Conservation (phyloP, 2,113 vertebrate species). For the Epinephelus lanceolatus region DNA sequence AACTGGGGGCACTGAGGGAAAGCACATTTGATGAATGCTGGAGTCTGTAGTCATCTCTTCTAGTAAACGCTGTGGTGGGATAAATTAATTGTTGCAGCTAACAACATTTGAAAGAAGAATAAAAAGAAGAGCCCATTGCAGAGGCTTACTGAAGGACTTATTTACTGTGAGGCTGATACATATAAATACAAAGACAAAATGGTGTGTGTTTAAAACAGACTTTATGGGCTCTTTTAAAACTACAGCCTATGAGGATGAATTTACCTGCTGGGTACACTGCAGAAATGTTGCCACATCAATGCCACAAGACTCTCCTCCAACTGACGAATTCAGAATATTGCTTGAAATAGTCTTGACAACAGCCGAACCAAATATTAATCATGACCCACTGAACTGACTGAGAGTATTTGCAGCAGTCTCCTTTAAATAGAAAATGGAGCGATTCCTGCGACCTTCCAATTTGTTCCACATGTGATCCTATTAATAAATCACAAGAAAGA, state of each 20-base stretch:
- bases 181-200: slow-evolving; percentile 31
- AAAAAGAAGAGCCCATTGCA: slow-evolving; percentile 51
- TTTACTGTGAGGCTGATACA: slow-evolving; percentile 29
- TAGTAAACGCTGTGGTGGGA: slow-evolving; percentile 61
- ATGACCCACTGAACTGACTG: neutral
- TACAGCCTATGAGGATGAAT: slow-evolving; percentile 20
- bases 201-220: slow-evolving; percentile 26
- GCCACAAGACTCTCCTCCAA: neutral
- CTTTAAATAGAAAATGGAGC: neutral
- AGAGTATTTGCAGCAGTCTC: neutral
- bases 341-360: neutral
- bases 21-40: slow-evolving; percentile 63
- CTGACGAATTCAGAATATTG: neutral
- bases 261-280: neutral
- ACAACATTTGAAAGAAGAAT: slow-evolving; percentile 34
- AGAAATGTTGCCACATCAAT: slow-evolving; percentile 8
- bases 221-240: slow-evolving; percentile 36
- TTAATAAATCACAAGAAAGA: slow-evolving; percentile 21
- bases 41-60: slow-evolving; percentile 56
- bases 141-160: slow-evolving; percentile 20
- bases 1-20: slow-evolving; percentile 53
- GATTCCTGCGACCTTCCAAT: neutral
- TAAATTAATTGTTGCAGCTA: slow-evolving; percentile 54
- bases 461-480: neutral
- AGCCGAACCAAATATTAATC: slow-evolving; percentile 11